Percentiles rank a stretch among this genome's conserved stretches.
Conservation (phyloP, 1,140 invertebrate genomes). For the Listronotus bonariensis region DNA sequence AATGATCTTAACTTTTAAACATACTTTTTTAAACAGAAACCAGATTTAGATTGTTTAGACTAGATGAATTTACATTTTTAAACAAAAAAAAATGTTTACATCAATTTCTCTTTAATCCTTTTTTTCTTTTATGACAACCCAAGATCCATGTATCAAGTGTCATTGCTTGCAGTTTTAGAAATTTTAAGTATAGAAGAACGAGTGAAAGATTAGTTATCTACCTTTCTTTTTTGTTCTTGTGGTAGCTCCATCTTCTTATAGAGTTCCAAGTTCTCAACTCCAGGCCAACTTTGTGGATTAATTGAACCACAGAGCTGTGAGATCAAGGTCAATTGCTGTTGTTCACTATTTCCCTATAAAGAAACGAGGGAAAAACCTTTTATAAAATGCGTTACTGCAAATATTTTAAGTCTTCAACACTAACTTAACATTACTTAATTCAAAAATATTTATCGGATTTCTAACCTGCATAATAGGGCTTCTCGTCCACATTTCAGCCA, state of each 20-base stretch:
- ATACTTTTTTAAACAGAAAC: too few species aligned
- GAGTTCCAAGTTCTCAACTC: slow-evolving; percentile 89
- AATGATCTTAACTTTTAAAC: too few species aligned
- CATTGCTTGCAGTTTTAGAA: too few species aligned
- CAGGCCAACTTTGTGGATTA: slow-evolving; percentile 92
- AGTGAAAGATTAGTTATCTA: slow-evolving; percentile 47
- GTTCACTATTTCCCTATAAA: slow-evolving; percentile 84
- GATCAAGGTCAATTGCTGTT: slow-evolving; percentile 94
- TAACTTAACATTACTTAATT: too few species aligned
- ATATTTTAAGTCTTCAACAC: too few species aligned
- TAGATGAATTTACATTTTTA: too few species aligned
- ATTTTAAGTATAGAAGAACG: neutral
- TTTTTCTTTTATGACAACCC: too few species aligned
- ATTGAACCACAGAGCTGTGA: slow-evolving; percentile 97
- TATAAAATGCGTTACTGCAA: too few species aligned
- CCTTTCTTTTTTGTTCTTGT: slow-evolving; percentile 89
- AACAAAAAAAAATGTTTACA: too few species aligned
- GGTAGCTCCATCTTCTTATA: slow-evolving; percentile 91
- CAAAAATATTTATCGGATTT: neutral
- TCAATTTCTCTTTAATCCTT: too few species aligned
- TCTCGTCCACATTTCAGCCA: slow-evolving; percentile 99
- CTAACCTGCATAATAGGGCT: slow-evolving; percentile 77
- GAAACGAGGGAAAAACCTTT: neutral
- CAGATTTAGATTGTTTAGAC: too few species aligned
- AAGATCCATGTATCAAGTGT: too few species aligned